Percentiles rank a stretch among this genome's conserved stretches.
Conservation (phyloP, 2,113 vertebrate genomes). For the Naja naja region DNA sequence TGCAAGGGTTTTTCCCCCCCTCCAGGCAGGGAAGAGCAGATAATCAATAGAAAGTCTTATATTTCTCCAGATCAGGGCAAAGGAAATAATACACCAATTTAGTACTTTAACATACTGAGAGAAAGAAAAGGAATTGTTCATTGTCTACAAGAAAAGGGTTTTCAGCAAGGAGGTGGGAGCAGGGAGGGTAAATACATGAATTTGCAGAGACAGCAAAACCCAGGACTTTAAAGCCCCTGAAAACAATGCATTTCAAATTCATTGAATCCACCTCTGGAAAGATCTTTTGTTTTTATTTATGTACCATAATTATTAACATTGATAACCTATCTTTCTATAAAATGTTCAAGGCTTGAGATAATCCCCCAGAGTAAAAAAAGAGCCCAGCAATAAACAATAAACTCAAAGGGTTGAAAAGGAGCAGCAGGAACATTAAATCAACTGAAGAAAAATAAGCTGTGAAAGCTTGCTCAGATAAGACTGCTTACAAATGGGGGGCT, state of each 20-base stretch:
- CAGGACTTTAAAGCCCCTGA: neutral
- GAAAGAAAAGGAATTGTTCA: neutral
- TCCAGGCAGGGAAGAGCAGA: conserved; percentile 28
- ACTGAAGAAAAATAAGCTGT: neutral
- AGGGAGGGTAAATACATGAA: neutral
- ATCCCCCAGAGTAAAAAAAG: neutral
- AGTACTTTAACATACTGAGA: neutral
- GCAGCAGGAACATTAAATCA: neutral
- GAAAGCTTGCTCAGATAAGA: neutral
- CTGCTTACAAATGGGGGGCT: neutral
- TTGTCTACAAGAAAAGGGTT: neutral
- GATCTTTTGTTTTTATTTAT: neutral
- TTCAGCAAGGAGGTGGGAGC: neutral
- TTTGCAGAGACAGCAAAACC: neutral
- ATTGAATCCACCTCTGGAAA: conserved; percentile 18
- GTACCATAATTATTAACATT: neutral
- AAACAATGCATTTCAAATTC: conserved; percentile 18
- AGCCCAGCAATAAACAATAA: conserved; percentile 20
- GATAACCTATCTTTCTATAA: neutral
- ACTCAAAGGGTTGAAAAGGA: neutral
- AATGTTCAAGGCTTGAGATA: neutral
- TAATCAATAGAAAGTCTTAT: conserved; percentile 13
- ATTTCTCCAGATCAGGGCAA: neutral
- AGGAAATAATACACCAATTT: neutral
- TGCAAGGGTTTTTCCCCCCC: neutral